phyloP scores from a whole-genome alignment of 2,797 vertebrate genomes.

The Cossypha niveicapilla region DNA sequence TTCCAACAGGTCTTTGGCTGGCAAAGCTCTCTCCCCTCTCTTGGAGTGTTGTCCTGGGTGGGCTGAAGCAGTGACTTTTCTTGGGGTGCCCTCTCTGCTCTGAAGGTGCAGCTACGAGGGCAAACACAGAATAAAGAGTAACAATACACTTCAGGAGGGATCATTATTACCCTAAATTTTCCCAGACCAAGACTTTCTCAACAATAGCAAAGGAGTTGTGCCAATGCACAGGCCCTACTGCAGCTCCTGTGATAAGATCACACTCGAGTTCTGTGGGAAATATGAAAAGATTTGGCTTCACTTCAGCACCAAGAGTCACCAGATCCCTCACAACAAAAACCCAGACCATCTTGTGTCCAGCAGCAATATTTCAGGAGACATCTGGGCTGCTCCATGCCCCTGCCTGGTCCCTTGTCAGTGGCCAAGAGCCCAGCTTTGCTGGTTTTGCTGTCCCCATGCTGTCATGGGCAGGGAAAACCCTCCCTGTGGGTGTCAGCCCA shows the following conservation, averaged over 20 bases:
- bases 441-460: background rate
- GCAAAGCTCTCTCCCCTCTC: background rate
- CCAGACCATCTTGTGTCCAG: background rate
- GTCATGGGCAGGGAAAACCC: fast-evolving
- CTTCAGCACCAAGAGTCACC: background rate
- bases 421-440: background rate
- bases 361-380: background rate
- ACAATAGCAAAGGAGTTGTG: background rate
- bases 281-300: background rate
- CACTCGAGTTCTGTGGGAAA: background rate
- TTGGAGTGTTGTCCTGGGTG: background rate
- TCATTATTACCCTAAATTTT: background rate
- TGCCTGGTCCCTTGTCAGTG: fast-evolving
- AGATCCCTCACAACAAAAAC: fast-evolving
- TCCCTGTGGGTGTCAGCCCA: background rate
- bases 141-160: background rate
- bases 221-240: background rate
- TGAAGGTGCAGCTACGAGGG: background rate
- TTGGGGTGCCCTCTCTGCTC: background rate
- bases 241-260: slow-evolving; percentile 9
- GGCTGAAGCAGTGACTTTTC: background rate
- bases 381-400: background rate
- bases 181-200: background rate
- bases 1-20: background rate
- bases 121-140: background rate